phyloP scores from a whole-genome alignment of 2,113 vertebrate genomes.

The Onychostoma macrolepis region DNA sequence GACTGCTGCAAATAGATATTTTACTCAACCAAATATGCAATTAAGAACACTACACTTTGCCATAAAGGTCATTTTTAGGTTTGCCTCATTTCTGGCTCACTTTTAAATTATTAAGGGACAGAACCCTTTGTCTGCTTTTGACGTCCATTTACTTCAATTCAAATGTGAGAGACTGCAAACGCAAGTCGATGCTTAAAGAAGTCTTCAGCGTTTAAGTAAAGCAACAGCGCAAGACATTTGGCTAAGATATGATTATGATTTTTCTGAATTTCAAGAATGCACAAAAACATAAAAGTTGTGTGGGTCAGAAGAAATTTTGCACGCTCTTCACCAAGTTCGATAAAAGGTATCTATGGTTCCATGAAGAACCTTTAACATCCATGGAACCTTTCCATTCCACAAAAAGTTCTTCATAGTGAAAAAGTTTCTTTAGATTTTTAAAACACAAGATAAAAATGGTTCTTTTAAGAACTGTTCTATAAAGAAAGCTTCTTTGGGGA shows the following conservation, averaged over 20 bases:
- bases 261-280: not conserved
- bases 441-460: no score
- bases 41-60: constrained; percentile 59
- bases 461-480: no score
- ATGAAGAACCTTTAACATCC: no score
- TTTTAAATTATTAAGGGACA: constrained; percentile 52
- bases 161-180: not conserved
- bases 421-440: no score
- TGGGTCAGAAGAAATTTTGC: not conserved
- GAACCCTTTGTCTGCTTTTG: not conserved
- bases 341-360: no score
- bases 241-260: not conserved
- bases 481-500: no score
- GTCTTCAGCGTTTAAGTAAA: not conserved
- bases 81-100: constrained; percentile 54
- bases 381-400: no score
- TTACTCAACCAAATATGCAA: constrained; percentile 61
- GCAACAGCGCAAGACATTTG: not conserved
- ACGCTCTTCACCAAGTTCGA: no score
- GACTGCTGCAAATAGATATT: constrained; percentile 55
- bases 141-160: not conserved
- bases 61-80: constrained; percentile 58
- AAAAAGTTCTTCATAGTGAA: no score
- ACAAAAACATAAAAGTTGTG: not conserved
- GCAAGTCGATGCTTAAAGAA: not conserved